phyloP scores from a whole-genome alignment of 2,888 invertebrate species.

The Carterocephalus palaemon region DNA sequence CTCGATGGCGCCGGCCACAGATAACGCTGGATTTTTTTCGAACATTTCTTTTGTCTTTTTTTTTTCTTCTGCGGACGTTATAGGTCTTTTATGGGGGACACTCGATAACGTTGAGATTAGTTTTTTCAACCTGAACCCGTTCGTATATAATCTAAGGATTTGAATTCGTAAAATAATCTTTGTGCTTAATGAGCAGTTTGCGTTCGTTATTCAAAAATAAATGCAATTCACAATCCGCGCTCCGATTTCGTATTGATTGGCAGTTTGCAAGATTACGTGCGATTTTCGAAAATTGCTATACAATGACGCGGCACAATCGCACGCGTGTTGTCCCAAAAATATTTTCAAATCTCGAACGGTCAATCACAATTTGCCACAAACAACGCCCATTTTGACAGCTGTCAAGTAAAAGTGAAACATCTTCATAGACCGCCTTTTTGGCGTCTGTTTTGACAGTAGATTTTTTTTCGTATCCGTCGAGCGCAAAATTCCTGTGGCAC shows the following conservation, averaged over 20 bases:
- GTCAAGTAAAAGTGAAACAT: slow-evolving; percentile 66
- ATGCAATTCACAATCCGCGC: slow-evolving; percentile 8
- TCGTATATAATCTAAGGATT: slow-evolving; percentile 21
- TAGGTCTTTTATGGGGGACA: slow-evolving; percentile 54
- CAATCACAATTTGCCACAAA: slow-evolving; percentile 58
- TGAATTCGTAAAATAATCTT: slow-evolving; percentile 29
- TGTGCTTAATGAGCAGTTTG: slow-evolving; percentile 21
- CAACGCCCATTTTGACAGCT: slow-evolving; percentile 65
- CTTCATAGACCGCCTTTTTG: slow-evolving; percentile 50
- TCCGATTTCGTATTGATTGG: slow-evolving; percentile 15
- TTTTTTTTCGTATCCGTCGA: slow-evolving; percentile 33
- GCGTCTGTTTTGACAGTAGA: slow-evolving; percentile 24
- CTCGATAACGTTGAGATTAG: slow-evolving; percentile 45
- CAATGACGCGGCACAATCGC: slow-evolving; percentile 13
- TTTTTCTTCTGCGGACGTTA: slow-evolving; percentile 43
- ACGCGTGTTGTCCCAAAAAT: slow-evolving; percentile 31
- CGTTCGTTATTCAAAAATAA: slow-evolving; percentile 23
- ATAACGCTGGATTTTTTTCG: slow-evolving; percentile 50
- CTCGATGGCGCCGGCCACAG: slow-evolving; percentile 62
- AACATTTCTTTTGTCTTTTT: slow-evolving; percentile 51
- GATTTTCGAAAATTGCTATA: slow-evolving; percentile 7
- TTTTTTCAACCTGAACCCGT: slow-evolving; percentile 39
- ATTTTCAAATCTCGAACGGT: slow-evolving; percentile 44
- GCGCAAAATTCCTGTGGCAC: slow-evolving; percentile 29
- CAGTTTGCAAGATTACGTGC: slow-evolving; percentile 15